A percentile compares a stretch with the other conserved stretches of the same genome.
These are phyloP conservation scores for Melanaphis sacchari DNA, from an alignment of 1,140 invertebrate genomes.

Conservation along the genomic window DNA sequence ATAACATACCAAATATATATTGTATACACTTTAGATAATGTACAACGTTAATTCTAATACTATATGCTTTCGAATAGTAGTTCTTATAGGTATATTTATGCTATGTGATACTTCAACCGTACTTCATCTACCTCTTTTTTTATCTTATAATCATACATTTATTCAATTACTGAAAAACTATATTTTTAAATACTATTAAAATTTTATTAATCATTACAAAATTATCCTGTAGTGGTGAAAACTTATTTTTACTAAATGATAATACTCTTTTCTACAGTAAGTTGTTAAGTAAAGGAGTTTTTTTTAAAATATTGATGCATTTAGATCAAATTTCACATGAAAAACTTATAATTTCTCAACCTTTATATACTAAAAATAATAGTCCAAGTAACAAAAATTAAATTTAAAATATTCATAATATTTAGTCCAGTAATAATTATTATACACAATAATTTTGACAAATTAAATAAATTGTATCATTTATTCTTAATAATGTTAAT, in stretches of 20 bases:
- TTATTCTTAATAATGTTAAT: not conserved
- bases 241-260: not conserved
- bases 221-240: not conserved
- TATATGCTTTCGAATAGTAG: not conserved
- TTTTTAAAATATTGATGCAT: not conserved
- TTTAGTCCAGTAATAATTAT: not conserved
- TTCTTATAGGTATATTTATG: not conserved
- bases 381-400: not conserved
- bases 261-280: not conserved
- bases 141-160: not conserved
- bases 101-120: not conserved
- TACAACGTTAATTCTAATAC: not conserved
- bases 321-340: not conserved
- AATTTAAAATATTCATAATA: not conserved
- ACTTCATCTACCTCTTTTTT: fast-evolving
- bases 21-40: not conserved
- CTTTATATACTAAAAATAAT: not conserved
- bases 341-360: no score
- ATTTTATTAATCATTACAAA: not conserved
- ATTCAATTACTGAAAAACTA: not conserved
- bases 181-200: not conserved
- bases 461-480: not conserved
- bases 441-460: not conserved
- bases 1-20: not conserved
- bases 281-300: not conserved